These are phyloP conservation scores for Notarius quadriscutis DNA, from an alignment of 2,113 vertebrate genomes.

Conservation along the genomic window DNA sequence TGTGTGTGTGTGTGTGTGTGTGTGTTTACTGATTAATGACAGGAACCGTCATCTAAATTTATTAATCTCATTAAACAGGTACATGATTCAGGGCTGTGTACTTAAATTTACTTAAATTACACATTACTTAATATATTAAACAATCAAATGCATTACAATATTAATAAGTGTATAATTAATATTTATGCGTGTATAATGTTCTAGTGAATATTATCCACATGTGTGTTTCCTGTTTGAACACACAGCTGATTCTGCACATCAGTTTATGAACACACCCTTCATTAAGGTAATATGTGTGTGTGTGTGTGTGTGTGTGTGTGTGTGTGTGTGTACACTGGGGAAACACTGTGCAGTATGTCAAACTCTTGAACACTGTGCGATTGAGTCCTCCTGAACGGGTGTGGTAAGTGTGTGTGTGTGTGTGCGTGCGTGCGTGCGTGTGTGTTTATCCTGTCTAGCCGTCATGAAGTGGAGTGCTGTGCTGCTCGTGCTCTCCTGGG, in stretches of 20 bases:
- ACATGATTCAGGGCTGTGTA: neutral
- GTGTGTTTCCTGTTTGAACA: neutral
- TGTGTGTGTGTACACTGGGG: neutral
- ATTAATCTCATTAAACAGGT: constrained; percentile 1
- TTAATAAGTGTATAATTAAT: neutral
- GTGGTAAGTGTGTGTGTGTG: constrained; percentile 65
- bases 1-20: neutral
- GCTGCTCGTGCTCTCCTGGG: constrained; percentile 66
- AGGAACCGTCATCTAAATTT: neutral
- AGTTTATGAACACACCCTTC: neutral
- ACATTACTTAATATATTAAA: neutral
- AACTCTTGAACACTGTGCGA: constrained; percentile 12
- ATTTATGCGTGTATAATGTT: neutral
- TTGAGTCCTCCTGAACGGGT: neutral
- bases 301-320: neutral
- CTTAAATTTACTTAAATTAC: neutral
- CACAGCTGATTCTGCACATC: neutral
- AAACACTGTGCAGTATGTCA: constrained; percentile 28
- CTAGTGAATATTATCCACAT: neutral
- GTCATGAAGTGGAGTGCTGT: constrained; percentile 70
- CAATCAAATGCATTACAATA: neutral
- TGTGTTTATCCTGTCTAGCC: constrained; percentile 68
- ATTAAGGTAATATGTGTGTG: neutral
- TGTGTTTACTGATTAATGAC: neutral
- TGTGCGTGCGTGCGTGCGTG: no score